A percentile compares a stretch with the other conserved stretches of the same genome.
phyloP scores from a whole-genome alignment of 2,113 vertebrate species.

The Atrichornis clamosus region DNA sequence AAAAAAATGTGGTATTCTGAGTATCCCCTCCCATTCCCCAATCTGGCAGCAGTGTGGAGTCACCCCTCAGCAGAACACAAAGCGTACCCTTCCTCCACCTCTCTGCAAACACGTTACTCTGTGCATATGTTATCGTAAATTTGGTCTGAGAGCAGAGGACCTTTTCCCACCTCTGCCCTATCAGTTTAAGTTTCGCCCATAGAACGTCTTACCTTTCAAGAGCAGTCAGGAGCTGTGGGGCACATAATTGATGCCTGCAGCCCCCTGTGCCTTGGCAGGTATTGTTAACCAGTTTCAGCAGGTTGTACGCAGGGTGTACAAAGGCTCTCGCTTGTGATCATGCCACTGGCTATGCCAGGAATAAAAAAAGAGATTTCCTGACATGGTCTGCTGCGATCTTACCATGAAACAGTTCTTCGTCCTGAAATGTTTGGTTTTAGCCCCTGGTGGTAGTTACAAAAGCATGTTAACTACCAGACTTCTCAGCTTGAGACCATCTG shows the following conservation, averaged over 20 bases:
- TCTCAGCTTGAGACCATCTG: constrained; percentile 11
- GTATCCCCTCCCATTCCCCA: not conserved
- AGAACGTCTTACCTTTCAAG: not conserved
- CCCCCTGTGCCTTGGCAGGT: not conserved
- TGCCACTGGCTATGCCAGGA: not conserved
- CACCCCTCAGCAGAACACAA: not conserved
- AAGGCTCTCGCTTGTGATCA: not conserved
- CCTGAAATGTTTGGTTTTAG: constrained; percentile 13
- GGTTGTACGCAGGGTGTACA: fast-evolving
- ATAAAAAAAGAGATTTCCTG: not conserved
- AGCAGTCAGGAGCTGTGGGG: not conserved
- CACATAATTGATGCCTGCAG: not conserved
- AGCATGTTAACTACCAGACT: not conserved
- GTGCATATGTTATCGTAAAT: not conserved
- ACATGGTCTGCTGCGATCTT: not conserved
- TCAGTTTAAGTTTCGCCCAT: not conserved
- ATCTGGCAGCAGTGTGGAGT: not conserved
- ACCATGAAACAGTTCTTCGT: not conserved
- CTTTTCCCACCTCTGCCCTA: not conserved
- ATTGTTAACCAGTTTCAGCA: not conserved
- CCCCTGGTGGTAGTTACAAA: not conserved
- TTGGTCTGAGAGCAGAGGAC: not conserved
- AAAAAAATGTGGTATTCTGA: not conserved
- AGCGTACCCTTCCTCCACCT: not conserved
- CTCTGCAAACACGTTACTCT: not conserved